Conservation (phyloP, 2,888 invertebrate species). For the Zootermopsis nevadensis region DNA sequence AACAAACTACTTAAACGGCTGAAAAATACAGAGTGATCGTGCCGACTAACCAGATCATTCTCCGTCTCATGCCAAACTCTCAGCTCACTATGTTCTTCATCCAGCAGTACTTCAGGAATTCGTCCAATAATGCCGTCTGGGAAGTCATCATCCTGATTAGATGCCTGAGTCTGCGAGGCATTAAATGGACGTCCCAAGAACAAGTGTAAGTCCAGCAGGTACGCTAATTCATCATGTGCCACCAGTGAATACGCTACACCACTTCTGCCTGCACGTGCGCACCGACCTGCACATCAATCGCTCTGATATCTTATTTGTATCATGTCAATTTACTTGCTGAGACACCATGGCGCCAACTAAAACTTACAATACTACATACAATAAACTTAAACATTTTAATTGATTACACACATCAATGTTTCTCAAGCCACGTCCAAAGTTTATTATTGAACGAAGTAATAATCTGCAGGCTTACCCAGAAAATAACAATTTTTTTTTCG, state of each 20-base stretch:
- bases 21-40: too few species aligned
- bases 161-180: constrained; percentile 63
- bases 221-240: constrained; percentile 90
- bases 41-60: constrained; percentile 79
- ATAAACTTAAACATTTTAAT: too few species aligned
- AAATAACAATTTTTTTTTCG: too few species aligned
- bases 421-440: too few species aligned
- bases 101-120: constrained; percentile 83
- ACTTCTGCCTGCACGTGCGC: constrained; percentile 92
- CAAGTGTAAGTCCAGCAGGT: constrained; percentile 92
- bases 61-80: constrained; percentile 78
- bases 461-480: too few species aligned
- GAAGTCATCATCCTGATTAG: constrained; percentile 59
- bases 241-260: constrained; percentile 94
- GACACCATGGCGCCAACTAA: too few species aligned
- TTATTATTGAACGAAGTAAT: too few species aligned
- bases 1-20: too few species aligned
- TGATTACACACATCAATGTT: too few species aligned
- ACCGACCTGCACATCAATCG: constrained; percentile 72
- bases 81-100: constrained; percentile 84
- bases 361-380: too few species aligned
- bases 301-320: too few species aligned
- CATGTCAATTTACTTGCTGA: too few species aligned
- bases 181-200: constrained; percentile 86
- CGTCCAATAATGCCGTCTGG: constrained; percentile 79